A percentile compares a stretch with the other conserved stretches of the same genome.
These are phyloP conservation scores for Lamprologus lemairii DNA, from an alignment of 2,113 vertebrate species.

Conservation along the genomic window DNA sequence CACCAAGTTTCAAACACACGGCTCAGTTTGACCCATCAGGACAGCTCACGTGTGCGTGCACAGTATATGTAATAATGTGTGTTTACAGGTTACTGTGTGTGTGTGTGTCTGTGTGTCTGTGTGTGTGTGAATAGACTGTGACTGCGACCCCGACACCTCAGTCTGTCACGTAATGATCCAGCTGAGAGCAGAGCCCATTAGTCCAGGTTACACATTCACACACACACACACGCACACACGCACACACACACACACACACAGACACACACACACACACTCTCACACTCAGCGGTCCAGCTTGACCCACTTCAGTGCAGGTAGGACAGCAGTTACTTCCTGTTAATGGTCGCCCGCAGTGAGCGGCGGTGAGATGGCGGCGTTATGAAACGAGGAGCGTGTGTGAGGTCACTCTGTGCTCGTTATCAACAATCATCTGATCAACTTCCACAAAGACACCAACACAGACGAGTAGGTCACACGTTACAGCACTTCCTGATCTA, in stretches of 20 bases:
- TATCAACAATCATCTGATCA: background rate
- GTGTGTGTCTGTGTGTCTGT: background rate
- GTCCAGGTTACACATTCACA: background rate
- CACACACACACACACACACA: fast-evolving
- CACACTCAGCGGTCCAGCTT: background rate
- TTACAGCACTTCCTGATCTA: background rate
- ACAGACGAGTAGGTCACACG: background rate
- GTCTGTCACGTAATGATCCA: conserved; percentile 21
- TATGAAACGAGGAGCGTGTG: background rate
- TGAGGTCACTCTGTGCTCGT: background rate
- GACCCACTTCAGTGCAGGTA: conserved; percentile 13
- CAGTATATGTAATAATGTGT: background rate
- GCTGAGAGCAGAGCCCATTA: conserved; percentile 13
- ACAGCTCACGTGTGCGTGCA: background rate
- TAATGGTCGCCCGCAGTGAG: background rate
- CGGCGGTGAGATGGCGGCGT: background rate
- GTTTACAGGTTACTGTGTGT: background rate
- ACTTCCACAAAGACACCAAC: background rate
- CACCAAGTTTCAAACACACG: background rate
- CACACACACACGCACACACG: fast-evolving
- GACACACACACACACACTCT: background rate
- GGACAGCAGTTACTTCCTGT: background rate
- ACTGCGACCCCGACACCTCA: background rate
- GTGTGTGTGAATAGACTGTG: background rate
- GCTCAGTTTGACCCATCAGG: background rate